phyloP scores from a whole-genome alignment of 2,888 invertebrate species.

The Scaptomyza reducta region DNA sequence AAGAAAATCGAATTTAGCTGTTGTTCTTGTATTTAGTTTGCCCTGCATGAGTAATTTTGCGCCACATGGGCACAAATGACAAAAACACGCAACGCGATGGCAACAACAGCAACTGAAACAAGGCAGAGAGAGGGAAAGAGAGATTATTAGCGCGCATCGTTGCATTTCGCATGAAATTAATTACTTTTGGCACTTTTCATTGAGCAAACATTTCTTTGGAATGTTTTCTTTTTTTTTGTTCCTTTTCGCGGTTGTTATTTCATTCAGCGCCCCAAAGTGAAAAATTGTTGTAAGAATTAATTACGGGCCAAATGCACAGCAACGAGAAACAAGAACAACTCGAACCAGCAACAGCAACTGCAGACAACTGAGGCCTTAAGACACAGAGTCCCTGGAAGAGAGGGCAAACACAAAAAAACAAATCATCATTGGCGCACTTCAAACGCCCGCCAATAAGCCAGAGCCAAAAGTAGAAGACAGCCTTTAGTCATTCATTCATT shows the following conservation, averaged over 20 bases:
- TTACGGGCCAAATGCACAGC: constrained; percentile 77
- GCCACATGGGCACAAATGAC: constrained; percentile 73
- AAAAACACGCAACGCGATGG: constrained; percentile 64
- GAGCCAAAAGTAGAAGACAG: constrained; percentile 17
- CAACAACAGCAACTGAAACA: constrained; percentile 19
- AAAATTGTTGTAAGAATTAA: constrained; percentile 78
- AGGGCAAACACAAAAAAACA: constrained; percentile 1
- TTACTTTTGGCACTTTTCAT: constrained; percentile 81
- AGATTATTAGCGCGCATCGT: constrained; percentile 61
- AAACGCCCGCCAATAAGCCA: constrained; percentile 55
- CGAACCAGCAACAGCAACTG: constrained; percentile 5
- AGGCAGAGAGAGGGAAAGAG: constrained; percentile 7
- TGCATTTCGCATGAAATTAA: constrained; percentile 81
- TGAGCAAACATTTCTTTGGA: constrained; percentile 76
- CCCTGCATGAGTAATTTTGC: constrained; percentile 75
- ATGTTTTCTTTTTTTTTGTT: constrained; percentile 17
- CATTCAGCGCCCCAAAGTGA: constrained; percentile 72
- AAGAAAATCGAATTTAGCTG: constrained; percentile 67
- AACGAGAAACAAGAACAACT: constrained; percentile 26
- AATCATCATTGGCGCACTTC: constrained; percentile 75
- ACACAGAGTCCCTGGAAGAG: background rate
- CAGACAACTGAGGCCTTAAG: constrained; percentile 1
- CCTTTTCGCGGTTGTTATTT: constrained; percentile 40
- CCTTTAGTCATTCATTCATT: constrained; percentile 51
- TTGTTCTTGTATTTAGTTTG: constrained; percentile 13